phyloP scores from a whole-genome alignment of 2,797 vertebrate genomes.

The Enteromius radiatus region DNA sequence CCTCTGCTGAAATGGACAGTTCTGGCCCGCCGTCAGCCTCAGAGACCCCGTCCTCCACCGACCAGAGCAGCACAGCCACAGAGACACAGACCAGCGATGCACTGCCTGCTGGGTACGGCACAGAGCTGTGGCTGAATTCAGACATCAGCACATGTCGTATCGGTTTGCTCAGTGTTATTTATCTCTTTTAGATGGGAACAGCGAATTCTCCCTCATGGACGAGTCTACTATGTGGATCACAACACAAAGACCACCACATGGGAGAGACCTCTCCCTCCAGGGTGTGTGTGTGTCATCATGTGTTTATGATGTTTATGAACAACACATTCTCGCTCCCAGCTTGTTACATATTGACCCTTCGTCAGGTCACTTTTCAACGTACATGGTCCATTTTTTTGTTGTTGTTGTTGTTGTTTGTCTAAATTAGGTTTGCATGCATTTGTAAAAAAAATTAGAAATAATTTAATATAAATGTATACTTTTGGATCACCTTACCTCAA shows the following conservation, averaged over 20 bases:
- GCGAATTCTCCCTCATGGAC: constrained; percentile 90
- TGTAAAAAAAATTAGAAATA: too few species aligned
- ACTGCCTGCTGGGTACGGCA: constrained; percentile 87
- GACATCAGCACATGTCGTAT: neutral
- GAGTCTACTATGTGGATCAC: constrained; percentile 97
- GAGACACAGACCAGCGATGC: constrained; percentile 75
- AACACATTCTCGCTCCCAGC: too few species aligned
- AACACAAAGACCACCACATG: constrained; percentile 98
- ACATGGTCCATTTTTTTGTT: too few species aligned
- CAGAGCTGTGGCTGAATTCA: neutral
- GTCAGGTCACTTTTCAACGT: too few species aligned
- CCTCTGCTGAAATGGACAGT: constrained; percentile 69
- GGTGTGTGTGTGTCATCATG: constrained; percentile 76
- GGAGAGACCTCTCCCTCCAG: constrained; percentile 95
- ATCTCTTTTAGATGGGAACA: constrained; percentile 89
- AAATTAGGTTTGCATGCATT: too few species aligned
- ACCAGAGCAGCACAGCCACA: constrained; percentile 67
- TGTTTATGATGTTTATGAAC: neutral
- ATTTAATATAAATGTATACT: too few species aligned
- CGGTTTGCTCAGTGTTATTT: neutral
- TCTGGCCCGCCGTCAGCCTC: constrained; percentile 56
- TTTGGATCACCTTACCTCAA: too few species aligned
- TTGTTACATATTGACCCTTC: neutral
- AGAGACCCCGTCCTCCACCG: constrained; percentile 66
- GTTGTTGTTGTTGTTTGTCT: too few species aligned